These are phyloP conservation scores for Craseonycteris thonglongyai DNA, from an alignment of 2,113 vertebrate species.

Conservation along the genomic window DNA sequence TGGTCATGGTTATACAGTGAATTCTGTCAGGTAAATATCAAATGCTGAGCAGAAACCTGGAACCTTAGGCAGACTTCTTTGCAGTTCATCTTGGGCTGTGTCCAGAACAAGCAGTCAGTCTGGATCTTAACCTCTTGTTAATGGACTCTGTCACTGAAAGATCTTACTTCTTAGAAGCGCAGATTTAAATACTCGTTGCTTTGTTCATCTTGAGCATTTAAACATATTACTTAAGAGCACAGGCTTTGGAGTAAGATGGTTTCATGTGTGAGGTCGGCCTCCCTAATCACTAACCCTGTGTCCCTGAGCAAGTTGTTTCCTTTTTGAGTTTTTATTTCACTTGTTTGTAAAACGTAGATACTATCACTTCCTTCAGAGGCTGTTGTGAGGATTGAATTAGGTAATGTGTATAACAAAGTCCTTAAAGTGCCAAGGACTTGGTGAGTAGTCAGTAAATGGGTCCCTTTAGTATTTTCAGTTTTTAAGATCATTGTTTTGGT, in stretches of 20 bases:
- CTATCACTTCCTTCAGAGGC: neutral
- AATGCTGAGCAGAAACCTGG: neutral
- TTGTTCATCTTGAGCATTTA: neutral
- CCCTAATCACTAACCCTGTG: neutral
- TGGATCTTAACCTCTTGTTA: neutral
- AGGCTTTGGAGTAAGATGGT: neutral
- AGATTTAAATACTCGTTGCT: neutral
- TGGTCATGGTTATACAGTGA: neutral
- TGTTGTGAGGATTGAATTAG: neutral
- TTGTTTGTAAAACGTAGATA: neutral
- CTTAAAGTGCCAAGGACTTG: neutral
- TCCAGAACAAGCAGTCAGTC: neutral
- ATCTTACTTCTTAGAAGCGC: neutral
- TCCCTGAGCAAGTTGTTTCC: neutral
- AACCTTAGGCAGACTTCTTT: neutral
- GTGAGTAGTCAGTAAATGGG: neutral
- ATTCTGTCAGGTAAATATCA: neutral
- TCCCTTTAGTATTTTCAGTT: constrained; percentile 8
- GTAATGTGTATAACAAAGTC: neutral
- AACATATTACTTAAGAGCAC: neutral
- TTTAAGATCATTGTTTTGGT: neutral
- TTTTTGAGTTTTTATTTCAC: neutral
- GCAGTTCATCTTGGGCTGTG: neutral
- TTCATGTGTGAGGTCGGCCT: neutral
- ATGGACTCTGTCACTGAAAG: neutral